Evolutionary conservation across 2,113 vertebrate genomes (phyloP).

Genomic region (Crotalus viridis): DNA sequence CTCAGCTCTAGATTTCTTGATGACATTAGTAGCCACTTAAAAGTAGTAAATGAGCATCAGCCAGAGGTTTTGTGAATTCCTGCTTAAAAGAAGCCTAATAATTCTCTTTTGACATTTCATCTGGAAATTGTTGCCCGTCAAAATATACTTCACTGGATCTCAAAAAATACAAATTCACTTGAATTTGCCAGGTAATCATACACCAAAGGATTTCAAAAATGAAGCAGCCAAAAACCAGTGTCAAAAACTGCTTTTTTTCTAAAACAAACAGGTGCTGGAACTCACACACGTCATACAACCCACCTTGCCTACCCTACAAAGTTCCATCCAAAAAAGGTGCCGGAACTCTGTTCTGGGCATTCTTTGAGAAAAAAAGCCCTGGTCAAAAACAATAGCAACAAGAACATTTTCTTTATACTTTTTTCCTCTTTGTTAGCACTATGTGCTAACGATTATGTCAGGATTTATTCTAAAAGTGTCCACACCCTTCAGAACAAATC

Average conservation of each 20-base stretch:
- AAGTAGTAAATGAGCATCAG: not conserved
- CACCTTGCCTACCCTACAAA: no score
- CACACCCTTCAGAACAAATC: conserved; percentile 53
- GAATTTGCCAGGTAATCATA: not conserved
- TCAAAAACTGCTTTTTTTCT: no score
- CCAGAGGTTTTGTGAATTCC: conserved; percentile 18
- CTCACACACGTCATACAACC: no score
- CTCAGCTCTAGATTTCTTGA: not conserved
- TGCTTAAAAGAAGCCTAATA: conserved; percentile 13
- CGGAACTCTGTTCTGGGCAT: no score
- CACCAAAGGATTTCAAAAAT: not conserved
- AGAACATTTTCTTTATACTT: conserved; percentile 2
- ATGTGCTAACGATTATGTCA: conserved; percentile 45
- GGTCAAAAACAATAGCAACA: not conserved
- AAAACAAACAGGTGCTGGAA: no score
- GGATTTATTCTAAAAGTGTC: conserved; percentile 56
- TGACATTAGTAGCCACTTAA: conserved; percentile 5
- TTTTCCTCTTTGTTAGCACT: conserved; percentile 35
- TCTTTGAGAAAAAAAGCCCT: no score
- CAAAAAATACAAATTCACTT: conserved; percentile 1
- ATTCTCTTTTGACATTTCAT: not conserved
- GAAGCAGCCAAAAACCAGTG: not conserved
- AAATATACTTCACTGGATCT: conserved; percentile 27
- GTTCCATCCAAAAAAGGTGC: no score
- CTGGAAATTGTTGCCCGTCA: conserved; percentile 15